Base-by-base conservation (phyloP, 2,888 invertebrate genomes). In the Leptopterna dolabrata region DNA sequence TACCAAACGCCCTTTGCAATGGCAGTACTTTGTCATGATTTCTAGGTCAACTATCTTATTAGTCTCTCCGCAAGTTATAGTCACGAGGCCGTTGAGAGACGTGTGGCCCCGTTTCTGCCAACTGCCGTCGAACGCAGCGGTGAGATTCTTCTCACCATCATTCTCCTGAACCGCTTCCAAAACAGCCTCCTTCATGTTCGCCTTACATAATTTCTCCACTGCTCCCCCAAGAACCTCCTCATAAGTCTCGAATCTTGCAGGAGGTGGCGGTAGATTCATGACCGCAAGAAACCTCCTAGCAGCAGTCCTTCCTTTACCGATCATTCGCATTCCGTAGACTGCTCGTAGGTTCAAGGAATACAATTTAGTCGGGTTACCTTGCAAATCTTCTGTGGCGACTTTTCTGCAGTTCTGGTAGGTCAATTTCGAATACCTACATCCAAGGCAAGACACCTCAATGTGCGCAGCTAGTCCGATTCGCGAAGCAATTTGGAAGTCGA, bases 331-430 rank as follows among this genome's bases (percentile, higher is more conserved):
- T 13, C 63, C 78, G 70, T 76, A 87, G 9, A 85, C 78, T 16
- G 83, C 82, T 19, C 87, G 30, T 2, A 88, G 27, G 71, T 88
- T 88, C 13, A 76, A n/a, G 27, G 76, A 63, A 36, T 86, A 47
- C 24, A 86, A 30, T 47, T 76, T 51, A 1, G n/a, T 1, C 6
- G 51, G 14, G 0, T 51, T 51, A 1, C 51, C 51, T 51, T n/a
- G 16, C 4, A 6, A 16, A 4, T 9, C 1, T 51, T 16, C n/a
- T 4, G 51, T n/a, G 1, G 6, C 51, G 0, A 51, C 51, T n/a
- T n/a, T 9, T n/a, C n/a, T n/a, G n/a, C 51, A 51, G n/a, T n/a
- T 51, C 14, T n/a, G 0, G n/a, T 51, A 47, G 14, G 51, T n/a
- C 51, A 51, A 16, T 6, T 14, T 16, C n/a, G 0, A 16, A n/a